Base-by-base conservation (phyloP, 2,797 vertebrate genomes). In the Allobates femoralis region DNA sequence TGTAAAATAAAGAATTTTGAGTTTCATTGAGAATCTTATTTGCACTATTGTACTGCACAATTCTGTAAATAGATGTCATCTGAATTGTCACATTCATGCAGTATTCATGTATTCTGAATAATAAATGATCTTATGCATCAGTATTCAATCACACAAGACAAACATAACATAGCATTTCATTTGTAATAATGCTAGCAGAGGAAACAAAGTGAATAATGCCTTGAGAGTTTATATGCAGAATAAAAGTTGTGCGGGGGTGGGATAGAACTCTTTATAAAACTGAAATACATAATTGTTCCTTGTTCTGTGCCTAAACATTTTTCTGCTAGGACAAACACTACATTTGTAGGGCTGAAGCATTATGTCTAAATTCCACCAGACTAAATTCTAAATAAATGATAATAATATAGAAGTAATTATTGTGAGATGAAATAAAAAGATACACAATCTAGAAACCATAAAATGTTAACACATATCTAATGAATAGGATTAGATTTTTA, bases 41-140 rank as follows among this genome's bases (percentile, higher is more conserved):
- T 74, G 76, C 41, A 60, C n/a, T 6, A n/a, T 69, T 51, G 16
- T 28, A 37, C 34, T 50, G 64, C 77, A 80, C 62, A 79, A 26
- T 32, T n/a, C 32, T 85, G 84, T 71, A 85, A 78, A 85, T 58
- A 78, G 69, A 79, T 79, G 75, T 78, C 84, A 78, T 50, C 30
- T 28, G 32, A 37, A 71, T 69, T 79, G 77, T 71, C 51, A 79
- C 53, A 58, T 71, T 85, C 62, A 85, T 85, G 50, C 77, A 79
- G 53, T 85, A 85, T 85, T 79, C 51, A 85, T 85, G 77, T 58
- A 79, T 71, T 79, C 77, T 85, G 77, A 85, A 85, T 85, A 56
- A 85, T 85, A 71, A 71, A 85, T 85, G 60, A 78, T 53, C 60
- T 79, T 78, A 64, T 76, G 73, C 50, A 79, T 79, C 46, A 46